These are phyloP conservation scores for Luehdorfia chinensis DNA, from an alignment of 1,140 invertebrate species.

Conservation along the genomic window DNA sequence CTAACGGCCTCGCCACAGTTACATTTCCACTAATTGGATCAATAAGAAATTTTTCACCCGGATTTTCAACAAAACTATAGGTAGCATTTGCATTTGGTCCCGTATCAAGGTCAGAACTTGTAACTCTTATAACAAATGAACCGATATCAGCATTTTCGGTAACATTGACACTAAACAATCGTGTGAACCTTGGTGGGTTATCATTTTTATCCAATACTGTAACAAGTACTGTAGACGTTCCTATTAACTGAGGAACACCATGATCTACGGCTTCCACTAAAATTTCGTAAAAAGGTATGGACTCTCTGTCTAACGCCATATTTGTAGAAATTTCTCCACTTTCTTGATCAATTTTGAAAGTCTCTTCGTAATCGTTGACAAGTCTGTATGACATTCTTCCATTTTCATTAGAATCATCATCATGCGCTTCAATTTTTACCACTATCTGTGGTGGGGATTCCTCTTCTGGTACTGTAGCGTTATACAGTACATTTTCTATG, in stretches of 20 bases:
- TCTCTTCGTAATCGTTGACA: constrained; percentile 84
- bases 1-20: constrained; percentile 89
- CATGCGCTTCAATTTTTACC: constrained; percentile 87
- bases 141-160: constrained; percentile 96
- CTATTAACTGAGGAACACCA: constrained; percentile 88
- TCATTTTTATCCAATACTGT: constrained; percentile 96
- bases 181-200: constrained; percentile 94
- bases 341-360: constrained; percentile 88
- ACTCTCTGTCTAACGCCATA: constrained; percentile 91
- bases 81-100: constrained; percentile 92
- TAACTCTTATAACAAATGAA: constrained; percentile 94
- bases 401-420: constrained; percentile 92
- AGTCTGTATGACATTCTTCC: constrained; percentile 89
- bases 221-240: constrained; percentile 90
- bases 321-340: constrained; percentile 93
- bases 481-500: constrained; percentile 89
- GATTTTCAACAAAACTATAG: constrained; percentile 92
- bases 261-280: constrained; percentile 92
- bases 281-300: constrained; percentile 88
- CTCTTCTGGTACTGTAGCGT: constrained; percentile 91
- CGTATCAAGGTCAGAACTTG: constrained; percentile 92
- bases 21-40: constrained; percentile 94
- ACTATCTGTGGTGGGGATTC: constrained; percentile 88
- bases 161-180: constrained; percentile 95
- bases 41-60: constrained; percentile 92